Conservation (phyloP, 2,888 invertebrate species). For the Polymixis flavicincta region DNA sequence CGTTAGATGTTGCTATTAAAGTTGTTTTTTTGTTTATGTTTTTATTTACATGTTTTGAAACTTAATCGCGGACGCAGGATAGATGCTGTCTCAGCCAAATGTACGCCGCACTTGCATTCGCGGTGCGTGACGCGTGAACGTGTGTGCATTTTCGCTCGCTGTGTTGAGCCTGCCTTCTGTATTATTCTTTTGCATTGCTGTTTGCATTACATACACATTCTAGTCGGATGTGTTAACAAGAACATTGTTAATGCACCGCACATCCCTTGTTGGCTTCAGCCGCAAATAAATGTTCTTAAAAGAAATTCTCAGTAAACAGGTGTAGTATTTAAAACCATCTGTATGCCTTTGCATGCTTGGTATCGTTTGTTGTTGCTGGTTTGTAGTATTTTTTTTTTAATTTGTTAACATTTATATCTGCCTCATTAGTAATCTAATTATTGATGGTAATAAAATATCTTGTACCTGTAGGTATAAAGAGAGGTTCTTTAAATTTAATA, state of each 20-base stretch:
- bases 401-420: background rate
- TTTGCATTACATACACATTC: slow-evolving; percentile 22
- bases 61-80: background rate
- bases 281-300: slow-evolving; percentile 34
- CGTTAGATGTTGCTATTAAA: background rate
- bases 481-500: too few relatives aligned
- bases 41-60: background rate
- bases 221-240: slow-evolving; percentile 36
- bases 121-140: background rate
- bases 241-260: slow-evolving; percentile 52
- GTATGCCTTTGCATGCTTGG: background rate
- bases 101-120: background rate
- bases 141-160: background rate
- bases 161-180: background rate
- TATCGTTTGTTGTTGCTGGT: slow-evolving; percentile 1
- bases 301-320: slow-evolving; percentile 23
- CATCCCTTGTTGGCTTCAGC: slow-evolving; percentile 21
- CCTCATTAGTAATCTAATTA: background rate
- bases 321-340: slow-evolving; percentile 25
- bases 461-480: too few relatives aligned
- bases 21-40: background rate
- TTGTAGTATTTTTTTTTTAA: background rate
- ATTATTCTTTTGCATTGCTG: background rate
- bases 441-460: background rate
- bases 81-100: background rate